Evolutionary conservation across 92 coral and sea anemone genomes (phyloP).

Genomic region (Palythoa heliodiscus): DNA sequence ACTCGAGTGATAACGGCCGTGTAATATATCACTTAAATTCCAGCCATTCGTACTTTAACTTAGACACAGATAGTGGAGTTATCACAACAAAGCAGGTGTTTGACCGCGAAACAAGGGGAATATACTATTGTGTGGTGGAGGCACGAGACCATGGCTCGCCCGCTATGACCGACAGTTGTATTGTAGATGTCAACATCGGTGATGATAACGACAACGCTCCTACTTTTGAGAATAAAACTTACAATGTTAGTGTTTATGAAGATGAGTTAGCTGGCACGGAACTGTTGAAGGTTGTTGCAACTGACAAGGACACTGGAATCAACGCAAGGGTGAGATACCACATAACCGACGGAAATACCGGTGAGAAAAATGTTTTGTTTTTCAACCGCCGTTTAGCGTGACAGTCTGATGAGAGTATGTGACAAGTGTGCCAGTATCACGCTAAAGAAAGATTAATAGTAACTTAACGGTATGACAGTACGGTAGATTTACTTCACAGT

Average conservation of each 20-base stretch:
- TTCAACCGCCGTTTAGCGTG: conserved; percentile 52
- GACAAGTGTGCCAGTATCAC: too few species aligned
- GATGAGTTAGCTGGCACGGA: conserved; percentile 60
- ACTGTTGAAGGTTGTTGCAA: conserved; percentile 71
- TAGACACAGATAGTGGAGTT: conserved; percentile 66
- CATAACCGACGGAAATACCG: conserved; percentile 81
- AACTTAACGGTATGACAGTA: too few species aligned
- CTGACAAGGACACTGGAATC: conserved; percentile 78
- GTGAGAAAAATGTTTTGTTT: conserved; percentile 21
- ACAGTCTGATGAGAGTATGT: conserved; percentile 50
- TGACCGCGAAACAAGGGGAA: conserved; percentile 74
- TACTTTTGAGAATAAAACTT: conserved; percentile 58
- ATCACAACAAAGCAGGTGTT: conserved; percentile 75
- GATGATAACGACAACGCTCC: conserved; percentile 91
- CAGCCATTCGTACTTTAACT: conserved; percentile 49
- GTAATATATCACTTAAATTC: conserved; percentile 64
- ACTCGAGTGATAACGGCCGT: conserved; percentile 68
- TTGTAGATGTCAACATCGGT: conserved; percentile 68
- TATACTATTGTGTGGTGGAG: conserved; percentile 66
- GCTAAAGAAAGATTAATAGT: too few species aligned
- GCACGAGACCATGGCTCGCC: conserved; percentile 80
- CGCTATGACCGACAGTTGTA: conserved; percentile 44
- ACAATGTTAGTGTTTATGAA: conserved; percentile 71
- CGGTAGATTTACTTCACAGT: too few species aligned
- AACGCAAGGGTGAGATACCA: conserved; percentile 78